Base-by-base conservation (phyloP, 35 echinoderm and acorn worm species). In the Strongylocentrotus purpuratus region DNA sequence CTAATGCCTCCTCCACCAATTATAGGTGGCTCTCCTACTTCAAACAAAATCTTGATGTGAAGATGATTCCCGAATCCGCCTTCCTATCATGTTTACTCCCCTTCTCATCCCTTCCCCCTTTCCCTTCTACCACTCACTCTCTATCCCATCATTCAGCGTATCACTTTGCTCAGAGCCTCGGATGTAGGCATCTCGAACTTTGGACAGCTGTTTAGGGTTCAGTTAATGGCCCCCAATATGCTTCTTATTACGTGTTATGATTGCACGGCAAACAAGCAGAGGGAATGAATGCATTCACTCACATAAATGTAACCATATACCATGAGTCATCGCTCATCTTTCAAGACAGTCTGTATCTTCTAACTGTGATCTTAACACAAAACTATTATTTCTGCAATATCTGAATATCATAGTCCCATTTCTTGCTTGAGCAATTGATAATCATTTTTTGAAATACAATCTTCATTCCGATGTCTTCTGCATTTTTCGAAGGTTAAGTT, bases 1-100 rank as follows among this genome's bases (percentile, higher is more conserved):
- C 33, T 89, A 89, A 89, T 89, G 87, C 87, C 87, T 89, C 45
- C 33, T 89, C 87, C 87, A 33, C 33, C 87, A 33, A 89, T 45
- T 89, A 45, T 89, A 28, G 65, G 65, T 78, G 65, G 20, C 65
- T 78, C 65, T 78, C 28, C 65, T 78, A 78, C 65, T 78, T 78
- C 65, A 78, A 78, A 78, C 65, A 78, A 78, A n/a, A n/a, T 78
- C 22, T 78, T 28, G 65, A 78, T 78, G 65, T 78, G 65, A 78
- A n/a, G 65, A 78, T 78, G 65, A 78, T 78, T 78, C 65, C 28
- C 20, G 65, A 78, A n/a, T 78, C 20, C 65, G 28, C 65, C 65
- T 78, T 78, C 22, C 65, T 78, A 78, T 78, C 65, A n/a, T 78
- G 65, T 78, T 78, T 78, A 78, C 65, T 78, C 8, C 65, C 65